These are phyloP conservation scores for Epizoanthus scotinus DNA, from an alignment of 92 coral and sea anemone species.

Conservation along the genomic window DNA sequence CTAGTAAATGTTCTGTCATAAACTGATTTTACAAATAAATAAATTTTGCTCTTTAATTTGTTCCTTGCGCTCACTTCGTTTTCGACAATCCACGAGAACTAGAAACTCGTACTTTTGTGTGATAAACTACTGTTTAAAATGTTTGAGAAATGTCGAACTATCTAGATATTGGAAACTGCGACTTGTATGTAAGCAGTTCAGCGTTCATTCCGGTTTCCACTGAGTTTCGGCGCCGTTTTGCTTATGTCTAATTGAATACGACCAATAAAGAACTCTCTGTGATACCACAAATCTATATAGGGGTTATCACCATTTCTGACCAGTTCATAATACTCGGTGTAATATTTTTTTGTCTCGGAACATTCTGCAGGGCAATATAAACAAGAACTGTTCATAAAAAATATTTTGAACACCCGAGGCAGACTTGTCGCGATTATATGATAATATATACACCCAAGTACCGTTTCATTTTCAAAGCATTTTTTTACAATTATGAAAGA, in stretches of 20 bases:
- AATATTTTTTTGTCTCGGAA: neutral
- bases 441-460: neutral
- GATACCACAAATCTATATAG: neutral
- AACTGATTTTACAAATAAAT: neutral
- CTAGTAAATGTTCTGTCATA: neutral
- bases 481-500: neutral
- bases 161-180: constrained; percentile 10
- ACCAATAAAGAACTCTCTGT: constrained; percentile 24
- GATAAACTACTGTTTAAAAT: neutral
- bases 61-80: no score
- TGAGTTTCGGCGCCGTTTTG: constrained; percentile 12
- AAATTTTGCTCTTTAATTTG: no score
- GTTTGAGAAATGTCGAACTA: neutral
- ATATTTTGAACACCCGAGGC: neutral
- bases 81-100: no score
- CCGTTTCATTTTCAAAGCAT: neutral
- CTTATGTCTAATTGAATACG: constrained; percentile 30
- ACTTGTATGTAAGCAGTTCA: neutral
- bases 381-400: no score
- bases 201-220: constrained; percentile 19
- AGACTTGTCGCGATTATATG: neutral
- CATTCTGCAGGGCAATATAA: neutral
- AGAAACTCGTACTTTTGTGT: neutral
- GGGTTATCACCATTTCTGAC: constrained; percentile 2
- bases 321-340: neutral